These are phyloP conservation scores for Oxyruncus cristatus DNA, from an alignment of 2,113 vertebrate species.

Conservation along the genomic window DNA sequence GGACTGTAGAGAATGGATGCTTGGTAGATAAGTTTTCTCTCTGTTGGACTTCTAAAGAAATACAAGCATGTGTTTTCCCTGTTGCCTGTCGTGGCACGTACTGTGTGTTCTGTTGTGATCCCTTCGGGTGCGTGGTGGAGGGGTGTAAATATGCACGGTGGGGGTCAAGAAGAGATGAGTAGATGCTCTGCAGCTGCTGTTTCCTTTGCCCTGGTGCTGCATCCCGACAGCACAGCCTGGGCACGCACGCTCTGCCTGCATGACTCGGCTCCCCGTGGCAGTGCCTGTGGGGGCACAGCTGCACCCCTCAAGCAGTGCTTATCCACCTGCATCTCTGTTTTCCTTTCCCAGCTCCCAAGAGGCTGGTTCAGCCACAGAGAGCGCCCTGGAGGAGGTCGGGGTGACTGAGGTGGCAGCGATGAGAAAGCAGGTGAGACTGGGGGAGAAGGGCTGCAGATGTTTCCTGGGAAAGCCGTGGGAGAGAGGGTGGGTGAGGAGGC, in stretches of 20 bases:
- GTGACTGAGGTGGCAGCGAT: conserved; percentile 46
- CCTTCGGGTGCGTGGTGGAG: background rate
- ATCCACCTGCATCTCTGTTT: background rate
- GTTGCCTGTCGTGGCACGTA: background rate
- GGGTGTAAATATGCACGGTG: background rate
- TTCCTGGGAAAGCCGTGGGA: background rate
- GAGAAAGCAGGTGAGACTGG: conserved; percentile 57
- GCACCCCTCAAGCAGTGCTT: background rate
- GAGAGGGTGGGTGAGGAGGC: background rate
- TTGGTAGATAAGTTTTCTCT: background rate
- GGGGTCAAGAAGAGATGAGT: background rate
- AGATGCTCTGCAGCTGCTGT: background rate
- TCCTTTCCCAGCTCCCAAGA: conserved; percentile 16
- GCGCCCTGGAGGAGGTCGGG: background rate
- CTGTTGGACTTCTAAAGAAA: background rate
- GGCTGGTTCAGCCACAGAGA: background rate
- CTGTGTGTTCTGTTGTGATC: background rate
- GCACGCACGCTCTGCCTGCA: fast-evolving
- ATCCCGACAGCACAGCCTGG: background rate
- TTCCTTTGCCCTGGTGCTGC: background rate
- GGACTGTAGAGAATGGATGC: background rate
- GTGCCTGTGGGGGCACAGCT: background rate
- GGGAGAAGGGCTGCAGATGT: background rate
- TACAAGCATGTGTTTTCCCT: background rate
- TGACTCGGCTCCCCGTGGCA: fast-evolving